A percentile compares a stretch with the other conserved stretches of the same genome.
phyloP scores from a whole-genome alignment of 2,888 invertebrate species.

The Hirtodrosophila trivittata region DNA sequence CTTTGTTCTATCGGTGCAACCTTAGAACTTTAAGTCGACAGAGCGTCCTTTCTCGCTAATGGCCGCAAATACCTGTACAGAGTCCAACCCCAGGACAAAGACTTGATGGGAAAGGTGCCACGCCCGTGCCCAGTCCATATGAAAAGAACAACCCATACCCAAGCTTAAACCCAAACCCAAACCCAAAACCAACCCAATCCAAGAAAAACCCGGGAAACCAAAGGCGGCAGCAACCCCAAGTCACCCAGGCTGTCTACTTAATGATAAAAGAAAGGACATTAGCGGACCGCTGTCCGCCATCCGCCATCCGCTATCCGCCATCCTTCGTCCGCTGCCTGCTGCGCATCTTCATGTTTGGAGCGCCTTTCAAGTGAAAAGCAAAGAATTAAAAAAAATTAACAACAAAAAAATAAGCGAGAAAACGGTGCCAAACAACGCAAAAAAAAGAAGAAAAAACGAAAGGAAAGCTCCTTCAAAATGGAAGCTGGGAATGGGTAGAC shows the following conservation, averaged over 20 bases:
- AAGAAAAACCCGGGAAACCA: neutral
- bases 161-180: constrained; percentile 11
- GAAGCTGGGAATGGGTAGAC: constrained; percentile 13
- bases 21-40: constrained; percentile 74
- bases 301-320: neutral
- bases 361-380: constrained; percentile 80
- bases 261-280: constrained; percentile 80
- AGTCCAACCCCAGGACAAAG: constrained; percentile 26
- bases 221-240: constrained; percentile 51
- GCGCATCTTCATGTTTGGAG: constrained; percentile 72
- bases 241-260: constrained; percentile 74
- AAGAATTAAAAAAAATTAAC: constrained; percentile 77
- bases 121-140: constrained; percentile 48
- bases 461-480: constrained; percentile 43
- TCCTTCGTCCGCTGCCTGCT: constrained; percentile 35
- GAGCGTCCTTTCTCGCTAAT: constrained; percentile 56
- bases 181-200: neutral
- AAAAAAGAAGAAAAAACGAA: constrained; percentile 31
- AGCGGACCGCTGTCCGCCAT: constrained; percentile 57
- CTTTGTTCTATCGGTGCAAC: constrained; percentile 51
- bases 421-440: constrained; percentile 25
- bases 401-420: constrained; percentile 51
- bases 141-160: neutral
- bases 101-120: constrained; percentile 48
- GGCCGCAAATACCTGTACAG: constrained; percentile 71